phyloP scores from a whole-genome alignment of 2,113 vertebrate genomes.

The Corythaeola cristata region DNA sequence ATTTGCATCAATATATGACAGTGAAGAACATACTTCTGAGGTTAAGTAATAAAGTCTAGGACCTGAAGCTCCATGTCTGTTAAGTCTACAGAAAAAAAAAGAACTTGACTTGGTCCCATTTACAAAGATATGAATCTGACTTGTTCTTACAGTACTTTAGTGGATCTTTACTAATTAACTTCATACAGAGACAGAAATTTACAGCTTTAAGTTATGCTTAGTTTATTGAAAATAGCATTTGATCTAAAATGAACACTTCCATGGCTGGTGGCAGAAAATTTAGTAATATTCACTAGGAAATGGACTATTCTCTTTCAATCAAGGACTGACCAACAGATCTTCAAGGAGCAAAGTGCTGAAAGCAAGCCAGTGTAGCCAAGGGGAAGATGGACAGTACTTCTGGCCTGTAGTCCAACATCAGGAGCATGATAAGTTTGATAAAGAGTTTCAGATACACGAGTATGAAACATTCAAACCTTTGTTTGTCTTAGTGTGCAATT shows the following conservation, averaged over 20 bases:
- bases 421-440: not conserved
- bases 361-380: accelerated
- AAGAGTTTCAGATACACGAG: not conserved
- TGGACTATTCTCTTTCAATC: not conserved
- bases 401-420: not conserved
- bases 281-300: not conserved
- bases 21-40: not conserved
- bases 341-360: not conserved
- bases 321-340: not conserved
- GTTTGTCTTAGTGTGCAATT: not conserved
- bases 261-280: not conserved
- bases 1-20: not conserved
- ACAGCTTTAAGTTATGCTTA: not conserved
- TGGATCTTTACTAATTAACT: not conserved
- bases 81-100: not conserved
- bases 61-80: not conserved
- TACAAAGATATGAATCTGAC: not conserved
- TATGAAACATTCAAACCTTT: not conserved
- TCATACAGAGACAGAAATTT: not conserved
- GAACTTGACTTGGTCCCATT: not conserved
- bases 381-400: not conserved
- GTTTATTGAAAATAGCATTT: not conserved
- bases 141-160: not conserved
- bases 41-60: not conserved
- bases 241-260: not conserved